Percentiles rank a stretch among this genome's conserved stretches.
phyloP scores from a whole-genome alignment of 2,888 invertebrate species.

The Morpho achilles region DNA sequence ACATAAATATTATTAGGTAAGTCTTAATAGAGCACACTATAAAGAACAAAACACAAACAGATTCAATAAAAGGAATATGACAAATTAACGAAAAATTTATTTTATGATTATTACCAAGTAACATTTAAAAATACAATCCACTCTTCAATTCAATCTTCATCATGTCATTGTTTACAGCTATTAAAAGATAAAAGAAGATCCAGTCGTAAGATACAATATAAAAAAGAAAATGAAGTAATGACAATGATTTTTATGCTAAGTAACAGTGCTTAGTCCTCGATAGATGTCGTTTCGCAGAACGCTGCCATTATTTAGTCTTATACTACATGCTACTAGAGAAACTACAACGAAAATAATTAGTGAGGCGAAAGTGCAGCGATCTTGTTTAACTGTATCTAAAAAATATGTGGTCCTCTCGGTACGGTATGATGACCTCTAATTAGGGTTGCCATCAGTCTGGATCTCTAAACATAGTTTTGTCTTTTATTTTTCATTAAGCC shows the following conservation, averaged over 20 bases:
- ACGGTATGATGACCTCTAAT: constrained; percentile 65
- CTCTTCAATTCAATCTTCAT: background rate
- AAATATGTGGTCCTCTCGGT: constrained; percentile 50
- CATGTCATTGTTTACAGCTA: background rate
- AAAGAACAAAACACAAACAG: too few species aligned
- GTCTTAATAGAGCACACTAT: too few species aligned
- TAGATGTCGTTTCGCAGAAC: constrained; percentile 11
- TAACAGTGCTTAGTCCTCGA: constrained; percentile 13
- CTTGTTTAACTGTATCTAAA: constrained; percentile 46
- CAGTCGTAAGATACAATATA: constrained; percentile 6
- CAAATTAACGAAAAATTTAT: too few species aligned
- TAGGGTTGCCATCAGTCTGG: constrained; percentile 3
- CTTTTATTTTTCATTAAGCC: too few species aligned
- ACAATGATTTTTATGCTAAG: constrained; percentile 1
- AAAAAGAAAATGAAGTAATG: background rate
- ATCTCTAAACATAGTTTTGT: too few species aligned
- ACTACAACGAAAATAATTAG: constrained; percentile 13
- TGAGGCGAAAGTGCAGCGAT: constrained; percentile 40
- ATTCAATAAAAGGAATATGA: too few species aligned
- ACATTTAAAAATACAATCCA: too few species aligned
- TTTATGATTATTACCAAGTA: too few species aligned
- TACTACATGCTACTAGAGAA: constrained; percentile 8
- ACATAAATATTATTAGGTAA: too few species aligned
- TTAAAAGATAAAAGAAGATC: constrained; percentile 23
- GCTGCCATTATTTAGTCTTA: constrained; percentile 7